Conservation (phyloP, 2,113 vertebrate species). For the Hiodon tergisus region DNA sequence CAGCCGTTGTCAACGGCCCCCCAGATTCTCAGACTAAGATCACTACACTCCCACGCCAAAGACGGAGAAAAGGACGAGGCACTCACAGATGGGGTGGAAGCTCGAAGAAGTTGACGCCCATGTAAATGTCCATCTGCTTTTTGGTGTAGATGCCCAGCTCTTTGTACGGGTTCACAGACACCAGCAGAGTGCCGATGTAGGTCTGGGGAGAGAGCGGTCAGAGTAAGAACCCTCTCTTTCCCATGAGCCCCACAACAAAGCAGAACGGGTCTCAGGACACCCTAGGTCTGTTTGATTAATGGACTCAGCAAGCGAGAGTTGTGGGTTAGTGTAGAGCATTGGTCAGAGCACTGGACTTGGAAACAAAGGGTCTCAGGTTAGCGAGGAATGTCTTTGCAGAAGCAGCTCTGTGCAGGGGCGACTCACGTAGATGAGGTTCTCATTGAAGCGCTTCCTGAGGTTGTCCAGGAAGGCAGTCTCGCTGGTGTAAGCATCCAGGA, state of each 20-base stretch:
- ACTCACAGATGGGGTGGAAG: slow-evolving; percentile 94
- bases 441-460: slow-evolving; percentile 82
- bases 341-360: no score
- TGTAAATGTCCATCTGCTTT: slow-evolving; percentile 87
- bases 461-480: slow-evolving; percentile 87
- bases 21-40: no score
- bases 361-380: no score
- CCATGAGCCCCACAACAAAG: background rate
- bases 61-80: background rate
- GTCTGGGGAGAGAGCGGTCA: slow-evolving; percentile 64
- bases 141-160: slow-evolving; percentile 82
- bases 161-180: slow-evolving; percentile 95
- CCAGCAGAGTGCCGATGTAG: slow-evolving; percentile 88
- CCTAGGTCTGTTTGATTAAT: no score
- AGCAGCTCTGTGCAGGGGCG: background rate
- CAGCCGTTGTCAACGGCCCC: background rate
- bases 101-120: slow-evolving; percentile 94
- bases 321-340: no score
- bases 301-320: no score
- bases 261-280: no score
- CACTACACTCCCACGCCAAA: background rate
- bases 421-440: slow-evolving; percentile 93
- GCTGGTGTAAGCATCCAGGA: slow-evolving; percentile 83
- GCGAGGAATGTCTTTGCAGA: no score
- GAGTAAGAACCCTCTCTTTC: background rate